phyloP scores from a whole-genome alignment of 2,113 vertebrate species.

The Macrotus californicus region DNA sequence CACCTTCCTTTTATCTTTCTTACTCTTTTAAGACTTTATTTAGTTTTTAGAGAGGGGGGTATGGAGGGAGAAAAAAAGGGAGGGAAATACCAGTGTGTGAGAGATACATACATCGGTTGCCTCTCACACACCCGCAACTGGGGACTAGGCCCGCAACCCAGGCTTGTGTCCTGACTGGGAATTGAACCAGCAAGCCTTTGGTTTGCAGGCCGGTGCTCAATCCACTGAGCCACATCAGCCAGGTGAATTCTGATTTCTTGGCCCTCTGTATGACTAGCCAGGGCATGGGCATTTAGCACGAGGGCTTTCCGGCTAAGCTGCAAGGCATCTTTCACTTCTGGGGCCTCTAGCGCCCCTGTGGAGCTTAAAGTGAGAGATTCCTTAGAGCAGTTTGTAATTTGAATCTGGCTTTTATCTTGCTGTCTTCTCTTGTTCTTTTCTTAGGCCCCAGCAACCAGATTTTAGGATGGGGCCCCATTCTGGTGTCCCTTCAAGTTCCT shows the following conservation, averaged over 20 bases:
- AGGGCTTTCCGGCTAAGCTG: background rate
- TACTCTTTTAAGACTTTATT: background rate
- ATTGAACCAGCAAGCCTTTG: no score
- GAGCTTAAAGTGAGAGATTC: background rate
- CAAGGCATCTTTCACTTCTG: background rate
- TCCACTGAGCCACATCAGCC: no score
- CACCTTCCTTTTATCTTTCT: background rate
- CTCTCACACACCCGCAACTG: no score
- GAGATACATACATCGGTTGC: no score
- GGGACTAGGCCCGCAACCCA: no score
- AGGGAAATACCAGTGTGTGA: no score
- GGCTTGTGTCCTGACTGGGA: no score
- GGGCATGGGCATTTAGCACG: background rate
- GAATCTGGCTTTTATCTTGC: background rate
- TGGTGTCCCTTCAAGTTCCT: constrained; percentile 95
- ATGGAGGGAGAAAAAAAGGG: no score
- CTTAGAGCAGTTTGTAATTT: background rate
- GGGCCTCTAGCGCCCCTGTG: background rate
- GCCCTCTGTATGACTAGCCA: background rate
- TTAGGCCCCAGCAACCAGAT: constrained; percentile 80
- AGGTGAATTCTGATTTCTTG: background rate
- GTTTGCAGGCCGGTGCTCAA: no score
- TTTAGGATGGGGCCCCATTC: constrained; percentile 93
- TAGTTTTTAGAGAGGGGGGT: no score
- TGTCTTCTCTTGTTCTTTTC: constrained; percentile 9